Evolutionary conservation across 2,888 invertebrate species (phyloP).

Genomic region (Agriopis leucophaearia): DNA sequence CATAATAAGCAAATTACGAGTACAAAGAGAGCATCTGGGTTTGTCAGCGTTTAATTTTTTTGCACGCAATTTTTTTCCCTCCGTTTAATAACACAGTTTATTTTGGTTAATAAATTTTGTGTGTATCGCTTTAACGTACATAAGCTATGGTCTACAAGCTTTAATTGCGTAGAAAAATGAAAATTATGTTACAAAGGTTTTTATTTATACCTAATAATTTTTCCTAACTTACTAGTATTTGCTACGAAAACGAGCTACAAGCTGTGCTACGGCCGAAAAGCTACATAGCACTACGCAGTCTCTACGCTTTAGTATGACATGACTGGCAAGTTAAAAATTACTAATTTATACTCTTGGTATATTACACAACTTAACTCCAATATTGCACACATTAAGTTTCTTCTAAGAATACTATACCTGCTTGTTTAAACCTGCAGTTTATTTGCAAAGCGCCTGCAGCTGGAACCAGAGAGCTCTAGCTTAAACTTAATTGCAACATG

Average conservation of each 20-base stretch:
- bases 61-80: conserved; percentile 32
- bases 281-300: not conserved
- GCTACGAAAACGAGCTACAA: not conserved
- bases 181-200: too few species aligned
- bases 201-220: too few species aligned
- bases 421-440: not conserved
- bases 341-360: not conserved
- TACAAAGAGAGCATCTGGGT: conserved; percentile 33
- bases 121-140: conserved; percentile 13
- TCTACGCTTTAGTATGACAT: not conserved
- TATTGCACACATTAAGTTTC: not conserved
- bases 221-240: too few species aligned
- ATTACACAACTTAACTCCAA: not conserved
- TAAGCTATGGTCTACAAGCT: not conserved
- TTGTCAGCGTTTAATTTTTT: conserved; percentile 43
- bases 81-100: conserved; percentile 20
- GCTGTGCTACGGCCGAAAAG: not conserved
- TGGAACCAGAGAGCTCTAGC: not conserved
- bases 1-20: conserved; percentile 32
- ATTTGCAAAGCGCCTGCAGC: not conserved
- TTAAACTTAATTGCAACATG: conserved; percentile 18
- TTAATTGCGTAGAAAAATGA: too few species aligned
- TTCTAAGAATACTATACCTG: not conserved
- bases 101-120: conserved; percentile 25
- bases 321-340: not conserved